phyloP scores from a whole-genome alignment of 2,888 invertebrate species.

The Syrphus vitripennis region DNA sequence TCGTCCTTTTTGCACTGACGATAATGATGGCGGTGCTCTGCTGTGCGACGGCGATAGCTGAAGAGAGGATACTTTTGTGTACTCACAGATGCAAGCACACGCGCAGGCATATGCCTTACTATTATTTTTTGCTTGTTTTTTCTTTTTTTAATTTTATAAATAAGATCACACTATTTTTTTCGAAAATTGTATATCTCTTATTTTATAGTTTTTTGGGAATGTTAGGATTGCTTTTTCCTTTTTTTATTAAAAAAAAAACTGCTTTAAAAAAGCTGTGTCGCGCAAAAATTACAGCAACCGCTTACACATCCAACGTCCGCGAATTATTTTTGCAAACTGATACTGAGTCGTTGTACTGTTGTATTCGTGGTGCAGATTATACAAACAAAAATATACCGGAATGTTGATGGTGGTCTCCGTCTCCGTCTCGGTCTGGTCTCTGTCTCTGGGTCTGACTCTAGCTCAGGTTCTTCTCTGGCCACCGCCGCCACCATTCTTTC shows the following conservation, averaged over 20 bases:
- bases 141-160: background rate
- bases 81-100: background rate
- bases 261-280: conserved; percentile 3
- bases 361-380: background rate
- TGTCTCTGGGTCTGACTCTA: background rate
- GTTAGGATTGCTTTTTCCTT: background rate
- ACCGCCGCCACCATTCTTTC: background rate
- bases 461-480: background rate
- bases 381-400: conserved; percentile 42
- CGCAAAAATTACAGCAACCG: conserved; percentile 36
- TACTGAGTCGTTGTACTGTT: conserved; percentile 30
- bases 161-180: background rate
- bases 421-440: background rate
- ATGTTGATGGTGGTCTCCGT: conserved; percentile 36
- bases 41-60: background rate
- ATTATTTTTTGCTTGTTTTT: background rate
- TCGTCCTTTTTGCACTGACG: background rate
- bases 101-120: background rate
- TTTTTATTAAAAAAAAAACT: conserved; percentile 1
- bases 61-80: background rate
- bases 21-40: background rate
- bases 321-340: conserved; percentile 65
- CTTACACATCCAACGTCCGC: conserved; percentile 57
- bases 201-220: background rate
- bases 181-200: background rate